phyloP scores from a whole-genome alignment of 2,888 invertebrate genomes.

The Phytoseiulus persimilis region DNA sequence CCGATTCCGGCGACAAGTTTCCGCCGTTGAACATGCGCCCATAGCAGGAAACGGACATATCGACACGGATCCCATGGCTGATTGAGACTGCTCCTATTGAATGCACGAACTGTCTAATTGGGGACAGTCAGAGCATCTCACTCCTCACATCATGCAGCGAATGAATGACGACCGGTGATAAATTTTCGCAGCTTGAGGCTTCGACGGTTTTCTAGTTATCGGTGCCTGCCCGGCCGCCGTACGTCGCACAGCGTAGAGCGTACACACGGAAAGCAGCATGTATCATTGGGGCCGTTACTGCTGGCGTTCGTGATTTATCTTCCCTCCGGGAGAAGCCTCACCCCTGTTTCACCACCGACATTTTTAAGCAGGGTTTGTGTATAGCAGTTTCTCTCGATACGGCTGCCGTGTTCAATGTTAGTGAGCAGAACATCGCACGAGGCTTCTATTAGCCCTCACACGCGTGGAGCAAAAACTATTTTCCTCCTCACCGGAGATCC shows the following conservation, averaged over 20 bases:
- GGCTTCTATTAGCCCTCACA: neutral
- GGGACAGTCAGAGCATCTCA: too few relatives aligned
- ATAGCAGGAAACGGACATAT: too few relatives aligned
- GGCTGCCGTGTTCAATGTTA: neutral
- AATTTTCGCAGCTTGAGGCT: neutral
- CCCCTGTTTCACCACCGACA: neutral
- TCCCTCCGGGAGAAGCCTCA: neutral
- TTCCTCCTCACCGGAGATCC: too few relatives aligned
- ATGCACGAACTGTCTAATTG: too few relatives aligned
- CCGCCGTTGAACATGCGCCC: too few relatives aligned
- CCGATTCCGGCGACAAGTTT: too few relatives aligned
- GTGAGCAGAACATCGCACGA: neutral
- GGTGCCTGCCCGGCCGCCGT: neutral
- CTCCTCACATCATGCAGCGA: neutral
- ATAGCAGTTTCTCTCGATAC: neutral
- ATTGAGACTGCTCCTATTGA: too few relatives aligned
- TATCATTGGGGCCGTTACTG: neutral
- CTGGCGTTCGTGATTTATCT: neutral
- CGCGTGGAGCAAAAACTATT: too few relatives aligned
- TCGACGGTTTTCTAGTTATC: neutral
- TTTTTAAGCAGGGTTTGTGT: neutral
- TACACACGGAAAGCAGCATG: slow-evolving; percentile 5
- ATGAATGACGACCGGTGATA: neutral
- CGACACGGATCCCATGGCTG: too few relatives aligned
- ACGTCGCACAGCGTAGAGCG: neutral